Evolutionary conservation across 2,888 invertebrate genomes (phyloP).

Genomic region (Cheilosia vernalis): DNA sequence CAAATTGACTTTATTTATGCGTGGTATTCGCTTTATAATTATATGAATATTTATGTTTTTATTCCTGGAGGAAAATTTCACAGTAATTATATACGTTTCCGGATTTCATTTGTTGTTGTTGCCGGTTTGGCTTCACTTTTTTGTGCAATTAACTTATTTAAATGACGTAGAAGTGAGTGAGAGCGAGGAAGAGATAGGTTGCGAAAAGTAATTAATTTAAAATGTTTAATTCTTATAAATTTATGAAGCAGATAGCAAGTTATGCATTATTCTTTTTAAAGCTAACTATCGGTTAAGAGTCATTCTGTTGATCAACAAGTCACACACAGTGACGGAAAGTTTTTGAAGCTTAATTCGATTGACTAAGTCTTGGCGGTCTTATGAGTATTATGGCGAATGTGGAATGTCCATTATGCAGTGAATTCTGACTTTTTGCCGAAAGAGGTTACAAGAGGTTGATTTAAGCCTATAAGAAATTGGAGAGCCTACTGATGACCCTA

Average conservation of each 20-base stretch:
- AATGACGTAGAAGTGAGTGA: slow-evolving; percentile 14
- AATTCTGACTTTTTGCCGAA: too few relatives aligned
- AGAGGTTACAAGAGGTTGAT: too few relatives aligned
- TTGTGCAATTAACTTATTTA: slow-evolving; percentile 51
- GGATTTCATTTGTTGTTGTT: neutral
- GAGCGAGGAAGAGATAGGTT: neutral
- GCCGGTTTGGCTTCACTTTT: neutral
- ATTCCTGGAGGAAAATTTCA: slow-evolving; percentile 56
- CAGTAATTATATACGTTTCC: slow-evolving; percentile 61
- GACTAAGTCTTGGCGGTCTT: too few relatives aligned
- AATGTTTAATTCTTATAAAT: slow-evolving; percentile 38
- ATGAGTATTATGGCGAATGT: too few relatives aligned
- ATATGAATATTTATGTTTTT: slow-evolving; percentile 71
- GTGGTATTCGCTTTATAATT: slow-evolving; percentile 57
- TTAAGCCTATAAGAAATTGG: too few relatives aligned
- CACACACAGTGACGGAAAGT: too few relatives aligned
- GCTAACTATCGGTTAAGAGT: too few relatives aligned
- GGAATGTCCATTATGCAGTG: too few relatives aligned
- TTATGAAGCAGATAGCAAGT: slow-evolving; percentile 1
- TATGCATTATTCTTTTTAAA: neutral
- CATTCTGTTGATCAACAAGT: too few relatives aligned
- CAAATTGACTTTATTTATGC: slow-evolving; percentile 70
- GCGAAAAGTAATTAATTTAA: slow-evolving; percentile 32
- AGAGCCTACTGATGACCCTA: too few relatives aligned
- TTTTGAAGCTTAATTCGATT: too few relatives aligned